A percentile compares a stretch with the other conserved stretches of the same genome.
Conservation (phyloP, 92 coral and sea anemone genomes). For the Phenganax stokvisi region DNA sequence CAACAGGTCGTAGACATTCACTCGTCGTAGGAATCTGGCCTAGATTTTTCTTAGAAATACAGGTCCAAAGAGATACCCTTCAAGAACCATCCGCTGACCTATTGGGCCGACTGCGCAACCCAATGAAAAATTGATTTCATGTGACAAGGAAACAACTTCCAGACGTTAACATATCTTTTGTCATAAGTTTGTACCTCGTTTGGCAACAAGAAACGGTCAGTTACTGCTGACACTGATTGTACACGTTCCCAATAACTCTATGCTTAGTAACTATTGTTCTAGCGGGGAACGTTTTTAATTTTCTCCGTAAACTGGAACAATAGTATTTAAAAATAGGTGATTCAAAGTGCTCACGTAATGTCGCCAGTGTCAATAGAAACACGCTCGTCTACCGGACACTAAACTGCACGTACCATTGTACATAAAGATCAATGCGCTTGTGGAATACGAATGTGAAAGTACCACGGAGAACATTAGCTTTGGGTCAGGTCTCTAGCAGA, state of each 20-base stretch:
- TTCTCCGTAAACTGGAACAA: no score
- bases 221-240: no score
- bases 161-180: background rate
- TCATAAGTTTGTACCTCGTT: background rate
- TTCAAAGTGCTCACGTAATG: no score
- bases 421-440: no score
- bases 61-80: background rate
- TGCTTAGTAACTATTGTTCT: no score
- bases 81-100: conserved; percentile 1
- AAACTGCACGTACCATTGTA: no score
- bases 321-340: no score
- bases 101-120: background rate
- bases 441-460: background rate
- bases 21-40: conserved; percentile 44
- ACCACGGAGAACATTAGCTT: background rate
- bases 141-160: no score
- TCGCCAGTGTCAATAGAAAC: no score
- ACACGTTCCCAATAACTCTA: no score
- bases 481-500: background rate
- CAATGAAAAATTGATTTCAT: background rate
- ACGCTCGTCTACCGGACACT: no score
- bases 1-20: conserved; percentile 99
- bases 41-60: background rate
- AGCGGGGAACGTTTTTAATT: no score
- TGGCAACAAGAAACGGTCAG: background rate